Percentiles rank a stretch among this genome's conserved stretches.
phyloP scores from a whole-genome alignment of 2,797 vertebrate species.

The Valencia hispanica region DNA sequence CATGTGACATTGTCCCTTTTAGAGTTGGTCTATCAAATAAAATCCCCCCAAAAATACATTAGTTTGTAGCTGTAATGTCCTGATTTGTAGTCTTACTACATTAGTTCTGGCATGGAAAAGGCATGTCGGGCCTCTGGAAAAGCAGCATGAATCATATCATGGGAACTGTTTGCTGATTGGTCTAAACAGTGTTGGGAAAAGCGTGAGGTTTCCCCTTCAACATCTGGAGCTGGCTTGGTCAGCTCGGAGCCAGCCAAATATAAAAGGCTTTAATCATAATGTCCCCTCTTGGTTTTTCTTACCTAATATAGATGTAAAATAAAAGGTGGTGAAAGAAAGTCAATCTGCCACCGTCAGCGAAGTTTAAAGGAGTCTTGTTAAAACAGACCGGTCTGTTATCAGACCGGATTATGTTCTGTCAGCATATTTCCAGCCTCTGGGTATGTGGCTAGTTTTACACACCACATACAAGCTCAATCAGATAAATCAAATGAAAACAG shows the following conservation, averaged over 20 bases:
- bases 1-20: not conserved
- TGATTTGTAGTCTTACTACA: slow-evolving; percentile 28
- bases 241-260: slow-evolving; percentile 31
- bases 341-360: slow-evolving; percentile 13
- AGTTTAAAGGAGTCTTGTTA: slow-evolving; percentile 17
- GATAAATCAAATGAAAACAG: slow-evolving; percentile 1
- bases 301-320: slow-evolving; percentile 63
- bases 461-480: not conserved
- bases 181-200: slow-evolving; percentile 47
- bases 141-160: slow-evolving; percentile 62
- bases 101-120: slow-evolving; percentile 29
- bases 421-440: slow-evolving; percentile 1
- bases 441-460: not conserved
- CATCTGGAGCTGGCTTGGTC: slow-evolving; percentile 61
- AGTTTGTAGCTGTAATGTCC: not conserved
- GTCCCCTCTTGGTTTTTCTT: slow-evolving; percentile 35
- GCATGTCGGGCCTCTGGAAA: slow-evolving; percentile 43
- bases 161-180: slow-evolving; percentile 68
- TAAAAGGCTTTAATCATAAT: slow-evolving; percentile 47
- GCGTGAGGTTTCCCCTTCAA: slow-evolving; percentile 57
- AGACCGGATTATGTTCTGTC: slow-evolving; percentile 30
- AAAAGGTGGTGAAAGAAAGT: slow-evolving; percentile 26
- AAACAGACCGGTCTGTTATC: slow-evolving; percentile 19
- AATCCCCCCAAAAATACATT: not conserved
- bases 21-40: not conserved